Evolutionary conservation across 1,140 invertebrate genomes (phyloP).

Genomic region (Sycobia sp.): DNA sequence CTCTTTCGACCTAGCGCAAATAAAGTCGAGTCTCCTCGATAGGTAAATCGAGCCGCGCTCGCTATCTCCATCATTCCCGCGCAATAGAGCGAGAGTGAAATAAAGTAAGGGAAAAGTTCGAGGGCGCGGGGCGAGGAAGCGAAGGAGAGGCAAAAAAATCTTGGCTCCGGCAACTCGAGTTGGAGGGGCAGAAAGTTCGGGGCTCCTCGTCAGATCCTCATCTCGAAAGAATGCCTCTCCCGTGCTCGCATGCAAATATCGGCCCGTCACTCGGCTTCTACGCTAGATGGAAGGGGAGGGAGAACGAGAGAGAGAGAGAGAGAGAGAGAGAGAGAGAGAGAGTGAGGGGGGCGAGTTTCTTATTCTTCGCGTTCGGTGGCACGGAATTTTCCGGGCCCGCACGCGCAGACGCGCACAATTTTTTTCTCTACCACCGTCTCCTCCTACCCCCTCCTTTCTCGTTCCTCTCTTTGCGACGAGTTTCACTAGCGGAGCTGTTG

Average conservation of each 20-base stretch:
- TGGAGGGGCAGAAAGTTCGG: neutral
- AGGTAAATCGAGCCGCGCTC: neutral
- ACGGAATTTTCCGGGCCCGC: neutral
- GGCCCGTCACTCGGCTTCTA: neutral
- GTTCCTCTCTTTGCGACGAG: no score
- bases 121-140: neutral
- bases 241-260: conserved; percentile 40
- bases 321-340: no score
- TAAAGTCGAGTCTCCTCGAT: neutral
- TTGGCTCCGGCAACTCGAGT: neutral
- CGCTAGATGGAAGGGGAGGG: no score
- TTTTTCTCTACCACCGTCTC: no score
- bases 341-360: neutral
- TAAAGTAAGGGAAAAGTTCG: neutral
- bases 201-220: neutral
- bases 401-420: no score
- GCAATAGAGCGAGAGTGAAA: neutral
- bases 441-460: no score
- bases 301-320: no score
- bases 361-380: neutral
- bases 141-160: neutral
- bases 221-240: conserved; percentile 2
- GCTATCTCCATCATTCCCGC: neutral
- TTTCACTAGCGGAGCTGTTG: neutral
- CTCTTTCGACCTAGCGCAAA: no score